Conservation (phyloP, 1,140 invertebrate genomes). For the Drosophila arizonae region DNA sequence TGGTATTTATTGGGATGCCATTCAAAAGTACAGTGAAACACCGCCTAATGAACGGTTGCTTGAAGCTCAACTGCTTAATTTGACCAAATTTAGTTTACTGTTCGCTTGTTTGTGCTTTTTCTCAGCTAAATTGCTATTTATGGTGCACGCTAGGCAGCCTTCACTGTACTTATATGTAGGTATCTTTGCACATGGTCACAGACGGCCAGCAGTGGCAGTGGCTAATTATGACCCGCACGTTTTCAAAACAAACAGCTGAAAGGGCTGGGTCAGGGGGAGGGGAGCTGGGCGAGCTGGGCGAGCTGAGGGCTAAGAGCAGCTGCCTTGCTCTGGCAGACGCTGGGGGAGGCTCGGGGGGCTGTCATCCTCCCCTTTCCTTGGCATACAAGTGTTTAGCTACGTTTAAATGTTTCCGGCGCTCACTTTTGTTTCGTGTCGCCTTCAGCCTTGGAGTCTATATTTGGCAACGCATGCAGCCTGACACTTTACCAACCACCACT, state of each 20-base stretch:
- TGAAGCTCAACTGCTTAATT: too few species aligned
- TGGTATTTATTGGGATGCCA: too few species aligned
- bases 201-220: constrained; percentile 56
- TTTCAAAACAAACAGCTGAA: constrained; percentile 69
- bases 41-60: background rate
- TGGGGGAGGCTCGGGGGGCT: background rate
- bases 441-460: constrained; percentile 81
- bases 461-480: constrained; percentile 75
- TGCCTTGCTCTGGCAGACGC: constrained; percentile 1
- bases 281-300: too few species aligned
- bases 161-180: constrained; percentile 1
- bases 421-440: constrained; percentile 78
- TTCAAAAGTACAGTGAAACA: too few species aligned
- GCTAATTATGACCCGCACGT: constrained; percentile 83
- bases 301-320: background rate
- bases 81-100: too few species aligned
- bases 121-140: too few species aligned
- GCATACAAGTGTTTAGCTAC: constrained; percentile 76
- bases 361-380: constrained; percentile 5
- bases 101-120: too few species aligned
- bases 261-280: constrained; percentile 2
- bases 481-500: constrained; percentile 19
- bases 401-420: constrained; percentile 80
- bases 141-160: background rate
- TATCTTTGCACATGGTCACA: constrained; percentile 35